Conservation (phyloP, 2,888 invertebrate genomes). For the Epistrophella euchroma region DNA sequence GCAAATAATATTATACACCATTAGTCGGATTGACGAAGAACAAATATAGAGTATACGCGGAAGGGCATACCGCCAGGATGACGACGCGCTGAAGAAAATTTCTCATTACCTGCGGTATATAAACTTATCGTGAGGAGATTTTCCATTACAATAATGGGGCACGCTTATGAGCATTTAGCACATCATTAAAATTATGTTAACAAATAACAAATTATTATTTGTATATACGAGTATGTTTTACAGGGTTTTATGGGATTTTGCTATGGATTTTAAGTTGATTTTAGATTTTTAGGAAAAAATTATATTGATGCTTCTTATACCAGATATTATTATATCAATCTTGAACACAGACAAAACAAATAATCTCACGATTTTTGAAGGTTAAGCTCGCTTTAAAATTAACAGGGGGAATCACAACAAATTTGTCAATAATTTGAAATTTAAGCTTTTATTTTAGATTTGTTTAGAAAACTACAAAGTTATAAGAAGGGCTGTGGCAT, state of each 20-base stretch:
- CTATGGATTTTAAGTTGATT: not conserved
- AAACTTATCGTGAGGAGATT: constrained; percentile 32
- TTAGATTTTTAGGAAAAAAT: not conserved
- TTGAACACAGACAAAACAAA: no score
- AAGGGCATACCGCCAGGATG: not conserved
- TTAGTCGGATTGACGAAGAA: constrained; percentile 70
- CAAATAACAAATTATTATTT: constrained; percentile 9
- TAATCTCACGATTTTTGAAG: no score
- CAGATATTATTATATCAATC: no score
- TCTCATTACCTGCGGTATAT: not conserved
- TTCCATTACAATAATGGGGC: constrained; percentile 61
- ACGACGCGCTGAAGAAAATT: constrained; percentile 18
- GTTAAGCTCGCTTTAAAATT: no score
- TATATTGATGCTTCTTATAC: not conserved
- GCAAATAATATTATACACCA: constrained; percentile 71
- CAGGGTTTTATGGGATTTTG: not conserved
- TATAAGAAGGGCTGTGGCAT: no score
- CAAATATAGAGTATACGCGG: constrained; percentile 26
- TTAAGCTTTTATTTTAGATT: no score
- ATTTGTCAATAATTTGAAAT: no score
- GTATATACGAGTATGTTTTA: not conserved
- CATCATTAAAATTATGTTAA: constrained; percentile 72
- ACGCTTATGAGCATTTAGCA: constrained; percentile 70
- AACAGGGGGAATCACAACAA: no score
- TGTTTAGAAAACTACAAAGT: no score